Conservation (phyloP, 2,888 invertebrate genomes). For the Gnatocerus cornutus region DNA sequence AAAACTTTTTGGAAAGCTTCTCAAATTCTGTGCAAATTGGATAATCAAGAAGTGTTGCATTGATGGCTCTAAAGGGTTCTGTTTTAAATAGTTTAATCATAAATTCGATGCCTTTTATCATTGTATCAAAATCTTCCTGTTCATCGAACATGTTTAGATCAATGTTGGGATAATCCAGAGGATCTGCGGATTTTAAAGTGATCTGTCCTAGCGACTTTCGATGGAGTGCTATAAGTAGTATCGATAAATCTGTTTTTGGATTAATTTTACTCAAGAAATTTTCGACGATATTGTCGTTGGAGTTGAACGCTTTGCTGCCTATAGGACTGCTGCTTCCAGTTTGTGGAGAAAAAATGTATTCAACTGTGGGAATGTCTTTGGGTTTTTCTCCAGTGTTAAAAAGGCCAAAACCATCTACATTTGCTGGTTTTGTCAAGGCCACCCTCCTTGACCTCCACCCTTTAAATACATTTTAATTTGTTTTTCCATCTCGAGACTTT, state of each 20-base stretch:
- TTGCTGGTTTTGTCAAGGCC: slow-evolving; percentile 21
- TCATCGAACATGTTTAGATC: slow-evolving; percentile 75
- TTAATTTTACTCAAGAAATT: slow-evolving; percentile 18
- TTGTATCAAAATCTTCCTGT: slow-evolving; percentile 64
- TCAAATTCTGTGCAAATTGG: slow-evolving; percentile 73
- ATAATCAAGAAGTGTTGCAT: slow-evolving; percentile 74
- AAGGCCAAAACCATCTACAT: slow-evolving; percentile 7
- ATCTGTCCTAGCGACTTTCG: slow-evolving; percentile 72
- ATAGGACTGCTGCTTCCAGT: slow-evolving; percentile 3
- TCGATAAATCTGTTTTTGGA: slow-evolving; percentile 52
- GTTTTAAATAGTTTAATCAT: slow-evolving; percentile 71
- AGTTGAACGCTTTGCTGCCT: background rate
- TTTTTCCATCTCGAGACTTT: background rate
- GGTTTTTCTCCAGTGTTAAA: slow-evolving; percentile 7
- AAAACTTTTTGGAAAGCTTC: slow-evolving; percentile 76
- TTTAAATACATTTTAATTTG: background rate
- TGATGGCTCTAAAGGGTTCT: slow-evolving; percentile 72
- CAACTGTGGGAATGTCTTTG: slow-evolving; percentile 3
- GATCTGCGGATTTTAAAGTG: slow-evolving; percentile 72
- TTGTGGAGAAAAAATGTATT: slow-evolving; percentile 18
- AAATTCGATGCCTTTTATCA: slow-evolving; percentile 73
- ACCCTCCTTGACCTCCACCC: background rate
- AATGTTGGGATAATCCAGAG: slow-evolving; percentile 75
- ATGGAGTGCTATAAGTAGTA: slow-evolving; percentile 74
- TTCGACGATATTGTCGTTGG: slow-evolving; percentile 5